Conservation (phyloP, 2,797 vertebrate species). For the Coracias cyanogaster region DNA sequence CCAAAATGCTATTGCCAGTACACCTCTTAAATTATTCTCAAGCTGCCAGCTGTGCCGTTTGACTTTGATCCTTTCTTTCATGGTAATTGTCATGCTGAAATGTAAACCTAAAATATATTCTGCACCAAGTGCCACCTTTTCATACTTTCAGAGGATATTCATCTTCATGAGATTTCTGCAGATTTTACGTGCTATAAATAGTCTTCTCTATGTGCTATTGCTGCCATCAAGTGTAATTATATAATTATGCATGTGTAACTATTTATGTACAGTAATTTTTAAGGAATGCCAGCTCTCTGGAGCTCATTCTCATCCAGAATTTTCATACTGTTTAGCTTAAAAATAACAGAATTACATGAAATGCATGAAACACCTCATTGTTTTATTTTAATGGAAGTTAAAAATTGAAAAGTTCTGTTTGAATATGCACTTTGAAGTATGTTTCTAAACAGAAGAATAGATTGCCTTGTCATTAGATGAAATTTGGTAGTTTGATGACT, state of each 20-base stretch:
- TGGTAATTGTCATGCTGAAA: constrained; percentile 58
- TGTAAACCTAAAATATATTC: constrained; percentile 59
- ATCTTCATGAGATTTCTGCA: constrained; percentile 8
- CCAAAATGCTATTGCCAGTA: constrained; percentile 39
- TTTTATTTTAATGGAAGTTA: constrained; percentile 13
- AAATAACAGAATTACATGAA: background rate
- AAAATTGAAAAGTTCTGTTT: constrained; percentile 26
- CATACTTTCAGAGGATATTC: constrained; percentile 3
- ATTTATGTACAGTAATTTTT: constrained; percentile 26
- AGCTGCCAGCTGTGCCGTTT: constrained; percentile 60
- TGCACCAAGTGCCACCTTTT: constrained; percentile 32
- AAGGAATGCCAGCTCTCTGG: constrained; percentile 32
- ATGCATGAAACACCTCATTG: background rate
- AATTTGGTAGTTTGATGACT: background rate
- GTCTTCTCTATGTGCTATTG: constrained; percentile 59
- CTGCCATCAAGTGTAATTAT: constrained; percentile 77
- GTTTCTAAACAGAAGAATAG: background rate
- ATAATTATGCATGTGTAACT: constrained; percentile 59
- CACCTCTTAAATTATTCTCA: constrained; percentile 67
- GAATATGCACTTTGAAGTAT: background rate
- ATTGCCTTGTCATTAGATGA: background rate
- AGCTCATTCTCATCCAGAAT: background rate
- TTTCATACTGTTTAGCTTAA: constrained; percentile 19
- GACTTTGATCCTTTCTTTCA: constrained; percentile 63
- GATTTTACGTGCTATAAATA: constrained; percentile 45